Conservation (phyloP, 2,113 vertebrate species). For the Lanius ludovicianus region DNA sequence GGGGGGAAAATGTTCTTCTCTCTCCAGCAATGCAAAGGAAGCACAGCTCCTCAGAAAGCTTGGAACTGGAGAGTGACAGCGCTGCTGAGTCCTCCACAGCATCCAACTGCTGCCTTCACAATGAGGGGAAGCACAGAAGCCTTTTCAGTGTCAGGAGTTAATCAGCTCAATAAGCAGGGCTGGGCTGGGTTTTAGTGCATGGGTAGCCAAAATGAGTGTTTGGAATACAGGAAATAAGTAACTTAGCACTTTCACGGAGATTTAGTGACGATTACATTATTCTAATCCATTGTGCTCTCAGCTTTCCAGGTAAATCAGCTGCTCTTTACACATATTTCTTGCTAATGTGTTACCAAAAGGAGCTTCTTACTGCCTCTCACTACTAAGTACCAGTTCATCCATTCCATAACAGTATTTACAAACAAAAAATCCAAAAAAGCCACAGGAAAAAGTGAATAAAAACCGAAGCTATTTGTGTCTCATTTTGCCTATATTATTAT, state of each 20-base stretch:
- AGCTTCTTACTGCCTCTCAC: background rate
- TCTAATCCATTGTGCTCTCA: background rate
- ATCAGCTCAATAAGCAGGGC: background rate
- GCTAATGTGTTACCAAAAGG: background rate
- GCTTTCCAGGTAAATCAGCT: background rate
- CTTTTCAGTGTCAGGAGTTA: background rate
- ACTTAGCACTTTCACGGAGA: background rate
- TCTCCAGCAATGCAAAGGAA: background rate
- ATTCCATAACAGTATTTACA: background rate
- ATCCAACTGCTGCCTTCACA: background rate
- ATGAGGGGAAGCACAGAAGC: fast-evolving
- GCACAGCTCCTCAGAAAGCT: background rate
- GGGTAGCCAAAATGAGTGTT: background rate
- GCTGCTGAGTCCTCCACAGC: background rate
- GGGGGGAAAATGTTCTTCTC: background rate
- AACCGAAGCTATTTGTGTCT: background rate
- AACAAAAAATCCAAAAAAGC: background rate
- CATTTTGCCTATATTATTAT: background rate
- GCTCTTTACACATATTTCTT: background rate
- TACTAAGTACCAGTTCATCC: background rate
- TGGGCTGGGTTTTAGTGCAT: background rate
- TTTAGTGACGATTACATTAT: background rate
- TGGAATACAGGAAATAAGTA: background rate
- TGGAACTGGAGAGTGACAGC: background rate
- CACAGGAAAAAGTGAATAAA: background rate